Percentiles rank a stretch among this genome's conserved stretches.
Conservation (phyloP, 2,797 vertebrate species). For the Loriculus beryllinus region DNA sequence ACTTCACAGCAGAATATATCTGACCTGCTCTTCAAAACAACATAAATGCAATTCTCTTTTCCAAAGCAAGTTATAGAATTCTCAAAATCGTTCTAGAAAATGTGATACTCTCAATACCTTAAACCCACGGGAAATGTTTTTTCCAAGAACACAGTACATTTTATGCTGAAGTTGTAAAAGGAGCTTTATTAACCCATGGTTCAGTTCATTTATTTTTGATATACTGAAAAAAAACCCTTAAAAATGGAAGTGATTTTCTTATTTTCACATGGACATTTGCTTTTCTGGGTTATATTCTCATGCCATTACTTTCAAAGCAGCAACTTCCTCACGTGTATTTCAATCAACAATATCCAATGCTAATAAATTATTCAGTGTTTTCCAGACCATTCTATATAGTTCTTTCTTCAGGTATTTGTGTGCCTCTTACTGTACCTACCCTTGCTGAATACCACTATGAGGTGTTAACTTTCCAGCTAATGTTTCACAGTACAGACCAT, state of each 20-base stretch:
- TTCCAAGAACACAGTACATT: not conserved
- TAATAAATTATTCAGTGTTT: not conserved
- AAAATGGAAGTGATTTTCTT: not conserved
- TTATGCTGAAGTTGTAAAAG: not conserved
- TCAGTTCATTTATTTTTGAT: not conserved
- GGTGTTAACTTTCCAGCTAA: not conserved
- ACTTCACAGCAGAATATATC: not conserved
- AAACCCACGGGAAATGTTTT: not conserved
- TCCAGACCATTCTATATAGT: not conserved
- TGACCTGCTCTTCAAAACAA: not conserved
- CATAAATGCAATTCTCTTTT: not conserved
- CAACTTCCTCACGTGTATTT: not conserved
- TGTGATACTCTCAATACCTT: fast-evolving
- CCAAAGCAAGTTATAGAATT: not conserved
- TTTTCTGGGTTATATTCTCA: not conserved
- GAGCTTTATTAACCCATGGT: not conserved
- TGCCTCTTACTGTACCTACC: not conserved
- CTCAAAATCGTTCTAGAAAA: not conserved
- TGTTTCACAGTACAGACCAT: not conserved
- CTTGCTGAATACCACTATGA: not conserved
- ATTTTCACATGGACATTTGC: not conserved
- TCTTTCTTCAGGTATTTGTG: not conserved
- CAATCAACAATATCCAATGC: not conserved
- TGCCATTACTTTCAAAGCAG: not conserved
- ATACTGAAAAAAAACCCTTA: not conserved